Evolutionary conservation across 2,113 vertebrate genomes (phyloP).

Genomic region (Crotophaga sulcirostris): DNA sequence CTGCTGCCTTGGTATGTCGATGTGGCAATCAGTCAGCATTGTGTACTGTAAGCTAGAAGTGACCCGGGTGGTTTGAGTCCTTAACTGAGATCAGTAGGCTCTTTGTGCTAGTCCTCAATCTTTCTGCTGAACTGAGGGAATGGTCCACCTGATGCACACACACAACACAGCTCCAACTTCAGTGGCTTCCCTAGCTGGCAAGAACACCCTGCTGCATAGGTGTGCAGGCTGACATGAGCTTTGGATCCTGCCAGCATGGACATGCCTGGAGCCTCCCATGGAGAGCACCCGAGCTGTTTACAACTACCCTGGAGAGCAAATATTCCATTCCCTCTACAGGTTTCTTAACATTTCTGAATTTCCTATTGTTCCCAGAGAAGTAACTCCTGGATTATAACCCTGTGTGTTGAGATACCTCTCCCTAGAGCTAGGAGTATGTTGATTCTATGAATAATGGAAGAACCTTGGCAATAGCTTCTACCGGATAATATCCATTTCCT

Average conservation of each 20-base stretch:
- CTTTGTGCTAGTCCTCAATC: not conserved
- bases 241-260: not conserved
- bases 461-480: conserved; percentile 43
- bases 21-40: not conserved
- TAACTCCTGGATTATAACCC: not conserved
- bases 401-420: conserved; percentile 45
- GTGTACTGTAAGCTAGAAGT: not conserved
- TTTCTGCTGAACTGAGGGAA: not conserved
- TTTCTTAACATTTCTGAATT: not conserved
- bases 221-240: not conserved
- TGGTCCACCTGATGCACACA: not conserved
- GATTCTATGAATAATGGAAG: conserved; percentile 64
- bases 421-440: conserved; percentile 63
- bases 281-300: not conserved
- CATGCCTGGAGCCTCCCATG: not conserved
- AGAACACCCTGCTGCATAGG: not conserved
- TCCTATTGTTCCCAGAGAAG: conserved; percentile 36
- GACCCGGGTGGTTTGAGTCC: not conserved
- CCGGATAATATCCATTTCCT: conserved; percentile 73
- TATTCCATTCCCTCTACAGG: not conserved
- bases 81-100: not conserved
- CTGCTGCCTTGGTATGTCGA: not conserved
- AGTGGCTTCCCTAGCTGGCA: not conserved
- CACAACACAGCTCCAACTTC: not conserved
- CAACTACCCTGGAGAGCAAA: conserved; percentile 30